A percentile compares a stretch with the other conserved stretches of the same genome.
Conservation (phyloP, 2,797 vertebrate genomes). For the Trematomus bernacchii region DNA sequence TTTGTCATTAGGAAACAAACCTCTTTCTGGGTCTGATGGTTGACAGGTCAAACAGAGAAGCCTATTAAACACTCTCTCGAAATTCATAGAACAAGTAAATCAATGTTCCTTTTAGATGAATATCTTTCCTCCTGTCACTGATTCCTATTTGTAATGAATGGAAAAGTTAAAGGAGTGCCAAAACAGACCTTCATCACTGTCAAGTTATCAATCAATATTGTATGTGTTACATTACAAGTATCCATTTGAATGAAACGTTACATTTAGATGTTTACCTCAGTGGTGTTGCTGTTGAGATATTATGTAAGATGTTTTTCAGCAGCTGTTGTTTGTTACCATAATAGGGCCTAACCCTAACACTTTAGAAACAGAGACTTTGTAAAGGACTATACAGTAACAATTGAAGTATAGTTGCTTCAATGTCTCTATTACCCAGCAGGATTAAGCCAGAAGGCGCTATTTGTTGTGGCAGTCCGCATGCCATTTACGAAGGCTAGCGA, state of each 20-base stretch:
- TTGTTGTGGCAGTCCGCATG: too few species aligned
- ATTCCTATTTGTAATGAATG: constrained; percentile 17
- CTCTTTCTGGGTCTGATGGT: constrained; percentile 3
- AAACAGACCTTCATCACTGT: constrained; percentile 12
- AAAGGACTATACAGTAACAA: background rate
- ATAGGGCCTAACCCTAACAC: background rate
- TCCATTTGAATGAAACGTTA: constrained; percentile 15
- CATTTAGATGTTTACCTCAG: background rate
- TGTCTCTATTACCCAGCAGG: background rate
- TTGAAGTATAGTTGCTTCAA: background rate
- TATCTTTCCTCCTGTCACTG: constrained; percentile 6
- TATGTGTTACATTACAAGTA: background rate
- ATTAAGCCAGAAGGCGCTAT: background rate
- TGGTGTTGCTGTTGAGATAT: background rate
- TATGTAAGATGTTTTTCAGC: background rate
- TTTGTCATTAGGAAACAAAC: constrained; percentile 25
- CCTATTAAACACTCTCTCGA: constrained; percentile 11
- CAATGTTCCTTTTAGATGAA: constrained; percentile 19
- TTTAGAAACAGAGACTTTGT: constrained; percentile 1
- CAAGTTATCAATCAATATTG: background rate
- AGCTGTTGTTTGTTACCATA: constrained; percentile 9
- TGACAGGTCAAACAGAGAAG: constrained; percentile 31
- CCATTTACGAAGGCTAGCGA: too few species aligned
- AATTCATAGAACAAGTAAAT: constrained; percentile 39
- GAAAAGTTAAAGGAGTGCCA: background rate